Conservation (phyloP, 2,888 invertebrate genomes). For the Agrilus cyanescens region DNA sequence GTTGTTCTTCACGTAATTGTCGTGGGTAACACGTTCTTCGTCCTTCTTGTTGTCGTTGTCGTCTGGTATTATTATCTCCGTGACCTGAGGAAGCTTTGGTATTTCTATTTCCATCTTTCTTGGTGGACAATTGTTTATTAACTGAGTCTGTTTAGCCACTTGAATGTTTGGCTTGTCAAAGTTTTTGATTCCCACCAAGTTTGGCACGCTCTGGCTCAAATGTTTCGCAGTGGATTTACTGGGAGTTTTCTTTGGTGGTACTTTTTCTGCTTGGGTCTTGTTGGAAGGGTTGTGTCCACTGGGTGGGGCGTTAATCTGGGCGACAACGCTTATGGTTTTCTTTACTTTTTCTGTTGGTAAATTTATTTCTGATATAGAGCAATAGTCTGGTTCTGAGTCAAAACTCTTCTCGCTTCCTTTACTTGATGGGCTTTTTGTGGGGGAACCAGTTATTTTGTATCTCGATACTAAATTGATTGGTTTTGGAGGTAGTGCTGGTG, state of each 20-base stretch:
- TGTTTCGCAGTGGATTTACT: constrained; percentile 6
- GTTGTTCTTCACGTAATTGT: constrained; percentile 36
- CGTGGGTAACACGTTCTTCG: constrained; percentile 29
- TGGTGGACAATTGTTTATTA: constrained; percentile 19
- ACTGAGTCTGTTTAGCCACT: constrained; percentile 28
- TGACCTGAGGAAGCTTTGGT: constrained; percentile 63
- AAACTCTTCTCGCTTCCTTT: constrained; percentile 21
- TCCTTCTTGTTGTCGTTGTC: constrained; percentile 33
- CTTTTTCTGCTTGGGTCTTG: constrained; percentile 3
- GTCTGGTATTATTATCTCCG: constrained; percentile 60
- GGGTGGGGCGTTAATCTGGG: constrained; percentile 26
- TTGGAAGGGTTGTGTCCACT: constrained; percentile 1
- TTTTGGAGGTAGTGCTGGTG: constrained; percentile 68
- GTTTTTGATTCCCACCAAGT: constrained; percentile 27
- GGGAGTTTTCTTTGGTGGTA: constrained; percentile 3
- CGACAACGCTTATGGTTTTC: constrained; percentile 29
- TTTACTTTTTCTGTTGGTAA: constrained; percentile 25
- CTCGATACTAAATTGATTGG: constrained; percentile 60
- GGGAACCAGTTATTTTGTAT: constrained; percentile 44
- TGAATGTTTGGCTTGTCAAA: constrained; percentile 31
- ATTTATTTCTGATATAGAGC: constrained; percentile 65
- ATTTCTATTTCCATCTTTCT: constrained; percentile 46
- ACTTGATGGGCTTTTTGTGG: constrained; percentile 18
- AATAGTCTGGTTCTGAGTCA: constrained; percentile 57
- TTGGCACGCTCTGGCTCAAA: constrained; percentile 11